Evolutionary conservation across 1,140 invertebrate species (phyloP).

Genomic region (Platyura marginata): DNA sequence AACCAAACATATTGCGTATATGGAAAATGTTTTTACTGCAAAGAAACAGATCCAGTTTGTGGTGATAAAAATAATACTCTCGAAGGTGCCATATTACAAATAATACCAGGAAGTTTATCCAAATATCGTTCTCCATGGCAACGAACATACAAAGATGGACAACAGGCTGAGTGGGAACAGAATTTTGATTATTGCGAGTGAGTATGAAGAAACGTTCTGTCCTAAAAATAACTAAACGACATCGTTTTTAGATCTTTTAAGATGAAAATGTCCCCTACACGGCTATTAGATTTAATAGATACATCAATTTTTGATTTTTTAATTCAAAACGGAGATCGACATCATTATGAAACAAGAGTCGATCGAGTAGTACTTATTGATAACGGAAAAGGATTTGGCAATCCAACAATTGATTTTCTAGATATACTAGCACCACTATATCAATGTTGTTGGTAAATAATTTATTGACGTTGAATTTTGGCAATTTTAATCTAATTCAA

Average conservation of each 20-base stretch:
- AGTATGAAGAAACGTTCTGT: no score
- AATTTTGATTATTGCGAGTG: slow-evolving; percentile 61
- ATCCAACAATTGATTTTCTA: slow-evolving; percentile 61
- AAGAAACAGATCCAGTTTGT: slow-evolving; percentile 62
- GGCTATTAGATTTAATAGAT: slow-evolving; percentile 73
- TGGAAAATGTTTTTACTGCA: slow-evolving; percentile 81
- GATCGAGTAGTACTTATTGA: slow-evolving; percentile 67
- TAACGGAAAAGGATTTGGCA: slow-evolving; percentile 86
- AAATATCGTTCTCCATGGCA: slow-evolving; percentile 73
- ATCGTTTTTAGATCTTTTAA: no score
- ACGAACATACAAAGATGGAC: slow-evolving; percentile 61
- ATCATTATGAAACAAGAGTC: slow-evolving; percentile 74
- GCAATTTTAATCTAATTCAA: slow-evolving; percentile 4
- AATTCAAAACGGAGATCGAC: slow-evolving; percentile 86
- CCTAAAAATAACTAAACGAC: no score
- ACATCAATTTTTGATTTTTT: slow-evolving; percentile 82
- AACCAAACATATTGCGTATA: slow-evolving; percentile 54
- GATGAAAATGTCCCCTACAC: slow-evolving; percentile 32
- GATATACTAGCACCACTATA: slow-evolving; percentile 78
- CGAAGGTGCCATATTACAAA: slow-evolving; percentile 71
- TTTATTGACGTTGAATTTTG: neutral
- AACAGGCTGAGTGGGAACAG: slow-evolving; percentile 60
- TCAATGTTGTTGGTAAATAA: slow-evolving; percentile 73
- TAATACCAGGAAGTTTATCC: slow-evolving; percentile 50
- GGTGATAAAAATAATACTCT: slow-evolving; percentile 41